A percentile compares a stretch with the other conserved stretches of the same genome.
Evolutionary conservation across 2,797 vertebrate species (phyloP).

Genomic region (Darevskia mixta): DNA sequence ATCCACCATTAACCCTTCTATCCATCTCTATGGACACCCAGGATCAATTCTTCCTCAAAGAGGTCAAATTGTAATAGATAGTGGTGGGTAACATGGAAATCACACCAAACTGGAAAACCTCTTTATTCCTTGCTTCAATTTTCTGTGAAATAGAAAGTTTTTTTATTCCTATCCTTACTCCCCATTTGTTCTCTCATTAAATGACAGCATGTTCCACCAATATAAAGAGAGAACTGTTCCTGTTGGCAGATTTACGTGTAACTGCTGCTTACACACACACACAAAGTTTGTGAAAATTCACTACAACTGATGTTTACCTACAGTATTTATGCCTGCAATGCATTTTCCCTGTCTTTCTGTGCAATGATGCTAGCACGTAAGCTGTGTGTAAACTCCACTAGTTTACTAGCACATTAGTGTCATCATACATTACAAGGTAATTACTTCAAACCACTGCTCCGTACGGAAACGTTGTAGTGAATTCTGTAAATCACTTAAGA

Average conservation of each 20-base stretch:
- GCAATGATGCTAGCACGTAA: conserved; percentile 65
- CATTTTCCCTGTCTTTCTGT: conserved; percentile 74
- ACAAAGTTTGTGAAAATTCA: conserved; percentile 47
- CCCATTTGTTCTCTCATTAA: not conserved
- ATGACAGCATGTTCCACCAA: not conserved
- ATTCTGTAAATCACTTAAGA: conserved; percentile 72
- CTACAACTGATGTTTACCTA: conserved; percentile 67
- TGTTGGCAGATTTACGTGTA: not conserved
- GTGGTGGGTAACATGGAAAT: not conserved
- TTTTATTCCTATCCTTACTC: not conserved
- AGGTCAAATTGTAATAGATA: not conserved
- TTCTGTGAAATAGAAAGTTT: not conserved
- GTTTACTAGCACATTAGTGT: conserved; percentile 81
- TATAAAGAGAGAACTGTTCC: not conserved
- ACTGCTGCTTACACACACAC: not conserved
- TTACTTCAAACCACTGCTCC: conserved; percentile 75
- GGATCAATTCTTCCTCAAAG: not conserved
- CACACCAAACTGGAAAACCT: not conserved
- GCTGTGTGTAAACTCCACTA: conserved; percentile 72
- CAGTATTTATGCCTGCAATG: conserved; percentile 70
- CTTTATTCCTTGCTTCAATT: not conserved
- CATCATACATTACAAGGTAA: conserved; percentile 77
- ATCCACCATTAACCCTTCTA: not conserved
- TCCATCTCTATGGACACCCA: not conserved
- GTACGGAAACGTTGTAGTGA: conserved; percentile 71